These are phyloP conservation scores for Zoanthus gigantus DNA, from an alignment of 92 coral and sea anemone genomes.

Conservation along the genomic window DNA sequence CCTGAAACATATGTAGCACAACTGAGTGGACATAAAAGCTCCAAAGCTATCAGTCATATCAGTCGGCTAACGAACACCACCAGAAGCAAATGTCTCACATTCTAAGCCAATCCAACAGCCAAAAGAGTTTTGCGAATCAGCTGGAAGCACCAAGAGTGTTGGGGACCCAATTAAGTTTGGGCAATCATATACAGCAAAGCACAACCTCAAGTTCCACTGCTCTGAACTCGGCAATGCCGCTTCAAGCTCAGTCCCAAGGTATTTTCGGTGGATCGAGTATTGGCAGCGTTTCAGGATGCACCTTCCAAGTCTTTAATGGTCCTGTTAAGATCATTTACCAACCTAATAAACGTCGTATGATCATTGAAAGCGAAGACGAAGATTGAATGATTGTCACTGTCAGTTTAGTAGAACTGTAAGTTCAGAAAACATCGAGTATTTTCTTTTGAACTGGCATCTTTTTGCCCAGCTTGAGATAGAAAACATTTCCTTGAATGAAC, in stretches of 20 bases:
- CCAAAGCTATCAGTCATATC: slow-evolving; percentile 61
- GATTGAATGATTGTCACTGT: slow-evolving; percentile 44
- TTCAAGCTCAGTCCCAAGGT: no score
- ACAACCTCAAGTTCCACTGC: slow-evolving; percentile 48
- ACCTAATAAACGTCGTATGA: slow-evolving; percentile 51
- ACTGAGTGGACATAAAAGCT: slow-evolving; percentile 64
- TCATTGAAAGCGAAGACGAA: slow-evolving; percentile 67
- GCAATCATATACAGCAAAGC: slow-evolving; percentile 7
- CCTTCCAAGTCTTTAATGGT: slow-evolving; percentile 64
- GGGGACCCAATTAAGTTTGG: slow-evolving; percentile 35
- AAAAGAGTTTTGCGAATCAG: no score
- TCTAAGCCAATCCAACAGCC: slow-evolving; percentile 21
- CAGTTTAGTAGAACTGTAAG: slow-evolving; percentile 44
- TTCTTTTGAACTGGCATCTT: slow-evolving; percentile 37
- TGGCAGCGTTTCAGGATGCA: slow-evolving; percentile 9
- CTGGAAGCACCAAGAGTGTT: slow-evolving; percentile 31
- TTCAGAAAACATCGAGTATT: slow-evolving; percentile 40
- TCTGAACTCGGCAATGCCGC: slow-evolving; percentile 33
- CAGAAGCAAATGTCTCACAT: slow-evolving; percentile 58
- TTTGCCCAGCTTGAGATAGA: slow-evolving; percentile 32
- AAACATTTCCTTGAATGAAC: slow-evolving; percentile 25
- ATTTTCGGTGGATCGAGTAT: slow-evolving; percentile 27
- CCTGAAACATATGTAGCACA: slow-evolving; percentile 58
- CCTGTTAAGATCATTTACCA: slow-evolving; percentile 61
- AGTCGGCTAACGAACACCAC: slow-evolving; percentile 58